Base-by-base conservation (phyloP, 2,797 vertebrate genomes). In the Emys orbicularis region DNA sequence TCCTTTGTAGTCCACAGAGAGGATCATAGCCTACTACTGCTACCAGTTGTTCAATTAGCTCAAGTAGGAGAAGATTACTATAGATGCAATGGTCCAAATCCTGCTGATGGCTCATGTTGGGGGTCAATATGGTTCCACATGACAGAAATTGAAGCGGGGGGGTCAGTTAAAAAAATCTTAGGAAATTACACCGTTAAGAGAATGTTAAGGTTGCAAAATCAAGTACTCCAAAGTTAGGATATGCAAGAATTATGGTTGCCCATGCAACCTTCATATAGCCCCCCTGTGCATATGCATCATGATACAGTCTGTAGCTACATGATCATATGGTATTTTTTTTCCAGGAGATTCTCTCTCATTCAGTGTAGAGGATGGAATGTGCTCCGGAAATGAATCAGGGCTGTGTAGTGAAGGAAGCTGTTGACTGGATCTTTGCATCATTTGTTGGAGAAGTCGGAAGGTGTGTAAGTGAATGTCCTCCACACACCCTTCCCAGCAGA, bases 391-490 rank as follows among this genome's bases (percentile, higher is more conserved):
- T 41, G 37, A 23, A 41, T 41, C 21, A 41, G 19, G 10, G 68
- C 37, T 23, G 21, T 41, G 68, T 23, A 72, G n/a, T 41, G 19
- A 72, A 72, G 68, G n/a, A 23, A 37, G 10, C 68, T 72, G 19
- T 72, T 72, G 65, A 9, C n/a, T 72, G n/a, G 19, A 10, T 41
- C 68, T 23, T 21, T 72, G 37, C 68, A 72, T 72, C 68, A 41
- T 72, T 72, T 72, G 37, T 41, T 72, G 19, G 68, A 72, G 68
- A 72, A 41, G 19, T 23, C 6, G 21, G n/a, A 41, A 72, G n/a
- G 37, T 41, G 11, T 23, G 37, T 72, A 72, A 96, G 94, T 96
- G 95, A 94, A 96, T 95, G 91, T 72, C 93, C 86, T 90, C 92
- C 53, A 50, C 88, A 93, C 79, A 0, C 0, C 47, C 6, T 88